Evolutionary conservation across 2,113 vertebrate genomes (phyloP), one percentile per base, ranked within the genome.

Genomic region (Chascanopsetta lugubris): DNA sequence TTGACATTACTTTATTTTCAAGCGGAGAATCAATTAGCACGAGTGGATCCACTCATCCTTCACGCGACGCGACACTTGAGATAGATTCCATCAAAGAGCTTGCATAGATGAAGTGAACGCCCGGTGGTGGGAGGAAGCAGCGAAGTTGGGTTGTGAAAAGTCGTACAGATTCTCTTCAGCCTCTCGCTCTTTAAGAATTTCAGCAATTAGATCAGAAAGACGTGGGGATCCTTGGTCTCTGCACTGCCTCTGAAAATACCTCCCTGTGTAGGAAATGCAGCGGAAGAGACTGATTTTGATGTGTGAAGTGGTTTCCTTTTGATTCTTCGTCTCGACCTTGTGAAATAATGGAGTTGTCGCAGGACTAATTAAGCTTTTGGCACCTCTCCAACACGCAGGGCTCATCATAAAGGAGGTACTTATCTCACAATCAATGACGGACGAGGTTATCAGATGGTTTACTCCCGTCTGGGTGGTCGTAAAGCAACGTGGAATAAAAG

Each of bases 61-160:
- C 50, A 56, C 73, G 55, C 75, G 43, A 46, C 49, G 69, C 20
- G 22, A 57, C 70, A 76, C 63, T 68, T 66, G 69, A 79, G 81
- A 78, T 50, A 79, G 66, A 85, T 79, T 70, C 17, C 51, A 77
- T 81, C 73, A 71, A 71, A 70, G 46, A 65, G 69, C 56, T 63
- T 50, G 22, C 13, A 29, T 29, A 57, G 75, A 82, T 77, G 73
- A 76, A 83, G 58, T 61, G 43, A 66, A 72, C 68, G 61, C 32
- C n/a, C n/a, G n/a, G 75, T 61, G 73, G 53, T 60, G 56, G 55
- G 72, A 83, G 70, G 64, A 54, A 61, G 32, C 29, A 60, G 25
- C 29, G 48, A 65, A 61, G 56, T 51, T 58, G 67, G 66, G 75
- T 55, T 2, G 49, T 47, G 54, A 5, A 47, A 66, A 69, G n/a